phyloP scores from a whole-genome alignment of 2,113 vertebrate genomes.

The Pterophyllum scalare region DNA sequence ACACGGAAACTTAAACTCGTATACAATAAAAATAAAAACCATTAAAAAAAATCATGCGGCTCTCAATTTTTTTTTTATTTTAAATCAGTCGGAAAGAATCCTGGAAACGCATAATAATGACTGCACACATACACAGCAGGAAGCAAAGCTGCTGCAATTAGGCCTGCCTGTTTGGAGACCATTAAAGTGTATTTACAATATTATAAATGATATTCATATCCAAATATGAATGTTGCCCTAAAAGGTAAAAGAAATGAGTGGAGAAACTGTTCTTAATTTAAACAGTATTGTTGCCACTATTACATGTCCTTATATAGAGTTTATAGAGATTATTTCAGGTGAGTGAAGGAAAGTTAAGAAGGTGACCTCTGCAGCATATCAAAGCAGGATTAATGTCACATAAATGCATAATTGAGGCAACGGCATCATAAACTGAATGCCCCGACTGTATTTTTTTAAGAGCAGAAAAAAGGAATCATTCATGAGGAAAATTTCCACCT shows the following conservation, averaged over 20 bases:
- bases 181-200: too few relatives aligned
- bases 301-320: rapidly evolving
- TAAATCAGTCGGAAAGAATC: too few relatives aligned
- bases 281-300: not conserved
- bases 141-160: too few relatives aligned
- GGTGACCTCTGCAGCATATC: not conserved
- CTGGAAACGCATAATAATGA: too few relatives aligned
- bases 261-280: rapidly evolving
- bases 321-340: not conserved
- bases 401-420: not conserved
- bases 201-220: not conserved
- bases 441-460: not conserved
- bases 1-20: not conserved
- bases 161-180: too few relatives aligned
- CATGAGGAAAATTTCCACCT: not conserved
- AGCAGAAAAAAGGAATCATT: not conserved
- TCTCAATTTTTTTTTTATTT: not conserved
- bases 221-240: not conserved
- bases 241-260: not conserved
- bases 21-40: not conserved
- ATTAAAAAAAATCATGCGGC: not conserved
- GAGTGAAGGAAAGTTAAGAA: not conserved
- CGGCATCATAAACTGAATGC: rapidly evolving
- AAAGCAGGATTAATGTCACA: not conserved
- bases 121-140: too few relatives aligned